These are phyloP conservation scores for Colletes collaris DNA, from an alignment of 2,888 invertebrate species.

Conservation along the genomic window DNA sequence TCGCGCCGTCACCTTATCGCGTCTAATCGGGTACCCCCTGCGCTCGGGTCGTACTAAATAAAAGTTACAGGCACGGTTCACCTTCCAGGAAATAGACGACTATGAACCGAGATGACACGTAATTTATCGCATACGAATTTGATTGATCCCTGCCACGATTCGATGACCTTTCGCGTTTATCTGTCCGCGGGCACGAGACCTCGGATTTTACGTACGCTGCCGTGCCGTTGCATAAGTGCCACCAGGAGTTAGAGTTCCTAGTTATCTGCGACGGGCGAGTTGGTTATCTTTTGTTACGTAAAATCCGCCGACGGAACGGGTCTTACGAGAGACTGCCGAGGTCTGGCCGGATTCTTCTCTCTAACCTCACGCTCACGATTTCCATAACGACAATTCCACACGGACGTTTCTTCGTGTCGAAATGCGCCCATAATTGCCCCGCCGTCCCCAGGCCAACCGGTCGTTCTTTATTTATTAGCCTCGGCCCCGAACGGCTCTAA, in stretches of 20 bases:
- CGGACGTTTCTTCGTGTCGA: conserved; percentile 33
- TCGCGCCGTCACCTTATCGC: not conserved
- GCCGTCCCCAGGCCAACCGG: not conserved
- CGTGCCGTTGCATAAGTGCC: conserved; percentile 36
- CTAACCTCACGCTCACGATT: conserved; percentile 46
- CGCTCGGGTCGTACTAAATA: conserved; percentile 7
- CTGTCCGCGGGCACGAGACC: conserved; percentile 8
- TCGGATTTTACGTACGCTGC: conserved; percentile 5
- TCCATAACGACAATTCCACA: conserved; percentile 33
- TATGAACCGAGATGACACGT: not conserved
- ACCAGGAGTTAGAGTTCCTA: conserved; percentile 32
- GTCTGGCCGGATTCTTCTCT: conserved; percentile 36
- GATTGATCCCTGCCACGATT: conserved; percentile 15
- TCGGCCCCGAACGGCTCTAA: conserved; percentile 28
- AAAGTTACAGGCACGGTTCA: no score
- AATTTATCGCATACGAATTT: not conserved
- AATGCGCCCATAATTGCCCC: conserved; percentile 39
- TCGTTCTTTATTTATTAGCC: conserved; percentile 44
- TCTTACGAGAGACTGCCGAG: conserved; percentile 53
- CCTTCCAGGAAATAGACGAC: not conserved
- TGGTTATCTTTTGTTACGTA: conserved; percentile 67
- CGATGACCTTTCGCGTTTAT: conserved; percentile 18
- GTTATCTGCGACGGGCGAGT: conserved; percentile 54
- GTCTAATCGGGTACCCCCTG: not conserved
- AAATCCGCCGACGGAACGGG: conserved; percentile 63